These are phyloP conservation scores for Ceyx margarethae DNA, from an alignment of 2,113 vertebrate species.

Conservation along the genomic window DNA sequence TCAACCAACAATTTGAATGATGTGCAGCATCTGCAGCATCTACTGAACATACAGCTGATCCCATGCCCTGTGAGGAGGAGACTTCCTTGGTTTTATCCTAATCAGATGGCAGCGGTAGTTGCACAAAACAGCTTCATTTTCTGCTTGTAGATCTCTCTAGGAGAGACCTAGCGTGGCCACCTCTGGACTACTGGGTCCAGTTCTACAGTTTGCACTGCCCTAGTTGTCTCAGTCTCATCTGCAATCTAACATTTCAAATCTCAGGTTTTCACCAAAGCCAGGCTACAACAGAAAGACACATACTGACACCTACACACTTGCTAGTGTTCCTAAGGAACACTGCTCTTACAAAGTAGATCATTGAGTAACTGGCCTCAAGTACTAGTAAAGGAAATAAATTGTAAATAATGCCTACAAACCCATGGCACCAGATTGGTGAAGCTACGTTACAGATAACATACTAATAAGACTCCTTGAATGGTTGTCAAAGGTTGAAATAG, in stretches of 20 bases:
- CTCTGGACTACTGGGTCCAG: no score
- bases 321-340: not conserved
- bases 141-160: not conserved
- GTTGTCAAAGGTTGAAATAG: not conserved
- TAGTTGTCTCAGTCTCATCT: not conserved
- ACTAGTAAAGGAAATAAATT: not conserved
- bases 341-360: not conserved
- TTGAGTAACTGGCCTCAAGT: not conserved
- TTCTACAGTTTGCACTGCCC: not conserved
- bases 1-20: not conserved
- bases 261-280: not conserved
- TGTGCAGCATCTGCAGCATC: not conserved
- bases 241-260: not conserved
- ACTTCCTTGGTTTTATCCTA: not conserved
- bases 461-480: not conserved
- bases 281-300: not conserved
- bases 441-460: not conserved
- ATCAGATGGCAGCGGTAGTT: not conserved
- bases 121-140: not conserved
- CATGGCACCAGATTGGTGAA: not conserved
- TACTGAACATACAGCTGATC: not conserved
- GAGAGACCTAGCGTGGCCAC: no score
- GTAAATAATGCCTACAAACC: not conserved
- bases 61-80: not conserved
- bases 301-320: not conserved